Conservation (phyloP, 2,888 invertebrate species). For the Biston stratarius region DNA sequence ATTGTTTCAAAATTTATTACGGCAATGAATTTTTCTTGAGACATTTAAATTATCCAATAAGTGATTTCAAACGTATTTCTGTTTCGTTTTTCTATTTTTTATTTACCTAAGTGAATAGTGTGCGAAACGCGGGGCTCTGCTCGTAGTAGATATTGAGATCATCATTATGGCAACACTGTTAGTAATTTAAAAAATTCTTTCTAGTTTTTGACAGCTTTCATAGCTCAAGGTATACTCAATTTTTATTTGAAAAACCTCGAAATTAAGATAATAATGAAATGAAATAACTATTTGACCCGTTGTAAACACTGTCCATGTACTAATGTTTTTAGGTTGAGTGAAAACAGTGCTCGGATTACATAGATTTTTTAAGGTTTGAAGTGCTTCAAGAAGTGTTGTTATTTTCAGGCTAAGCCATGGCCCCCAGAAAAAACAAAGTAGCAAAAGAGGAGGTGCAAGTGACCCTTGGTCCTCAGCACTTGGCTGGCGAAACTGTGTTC, state of each 20-base stretch:
- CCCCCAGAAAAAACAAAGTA: constrained; percentile 98
- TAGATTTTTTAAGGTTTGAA: constrained; percentile 77
- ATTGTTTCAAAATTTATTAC: too few relatives aligned
- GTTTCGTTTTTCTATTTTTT: too few relatives aligned
- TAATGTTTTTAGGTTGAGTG: constrained; percentile 38
- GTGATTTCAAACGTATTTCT: too few relatives aligned
- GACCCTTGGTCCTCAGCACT: constrained; percentile 97
- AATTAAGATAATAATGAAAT: constrained; percentile 47
- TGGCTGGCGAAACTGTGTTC: constrained; percentile 98
- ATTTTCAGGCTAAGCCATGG: constrained; percentile 90
- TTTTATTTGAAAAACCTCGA: constrained; percentile 57
- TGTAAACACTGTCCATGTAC: constrained; percentile 38
- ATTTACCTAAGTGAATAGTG: too few relatives aligned
- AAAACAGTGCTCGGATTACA: constrained; percentile 63
- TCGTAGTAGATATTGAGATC: constrained; percentile 7
- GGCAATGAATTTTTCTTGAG: too few relatives aligned
- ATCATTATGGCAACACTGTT: constrained; percentile 25
- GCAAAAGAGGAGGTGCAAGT: constrained; percentile 99
- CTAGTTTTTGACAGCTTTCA: constrained; percentile 83
- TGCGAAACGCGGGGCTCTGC: too few relatives aligned
- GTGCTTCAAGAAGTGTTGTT: constrained; percentile 75
- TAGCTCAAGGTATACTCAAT: constrained; percentile 75
- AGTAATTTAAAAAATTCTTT: constrained; percentile 59
- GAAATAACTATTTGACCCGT: constrained; percentile 57
- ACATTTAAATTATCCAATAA: too few relatives aligned